Evolutionary conservation across 2,888 invertebrate species (phyloP).

Genomic region (Cephus nigrinus): DNA sequence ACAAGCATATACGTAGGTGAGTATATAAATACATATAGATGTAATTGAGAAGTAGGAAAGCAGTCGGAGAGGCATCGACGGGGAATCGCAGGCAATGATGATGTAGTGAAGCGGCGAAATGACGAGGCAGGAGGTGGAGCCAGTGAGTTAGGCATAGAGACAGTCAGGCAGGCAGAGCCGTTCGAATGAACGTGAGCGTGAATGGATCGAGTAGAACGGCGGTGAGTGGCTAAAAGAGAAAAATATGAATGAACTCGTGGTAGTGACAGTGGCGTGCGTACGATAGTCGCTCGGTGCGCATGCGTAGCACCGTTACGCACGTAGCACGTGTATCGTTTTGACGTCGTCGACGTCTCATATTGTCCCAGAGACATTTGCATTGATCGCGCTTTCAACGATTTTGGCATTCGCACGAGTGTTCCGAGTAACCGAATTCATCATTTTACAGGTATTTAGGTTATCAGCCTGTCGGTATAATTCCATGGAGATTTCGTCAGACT

Average conservation of each 20-base stretch:
- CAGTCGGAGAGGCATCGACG: background rate
- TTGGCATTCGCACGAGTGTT: background rate
- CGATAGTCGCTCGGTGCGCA: conserved; percentile 33
- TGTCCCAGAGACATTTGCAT: background rate
- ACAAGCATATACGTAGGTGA: background rate
- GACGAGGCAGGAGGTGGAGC: background rate
- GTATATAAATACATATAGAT: background rate
- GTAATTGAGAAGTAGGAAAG: background rate
- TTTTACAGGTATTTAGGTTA: background rate
- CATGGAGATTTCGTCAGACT: background rate
- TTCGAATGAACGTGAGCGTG: conserved; percentile 13
- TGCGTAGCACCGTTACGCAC: conserved; percentile 29
- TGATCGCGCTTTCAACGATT: background rate
- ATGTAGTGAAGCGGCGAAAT: background rate
- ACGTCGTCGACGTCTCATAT: background rate
- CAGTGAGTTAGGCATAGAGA: background rate
- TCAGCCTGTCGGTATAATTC: background rate
- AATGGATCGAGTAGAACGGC: conserved; percentile 30
- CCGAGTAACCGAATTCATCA: background rate
- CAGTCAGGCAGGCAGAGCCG: background rate
- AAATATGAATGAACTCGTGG: conserved; percentile 51
- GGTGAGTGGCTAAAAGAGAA: conserved; percentile 40
- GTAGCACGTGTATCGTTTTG: conserved; percentile 24
- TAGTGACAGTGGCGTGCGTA: conserved; percentile 43
- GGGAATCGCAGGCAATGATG: background rate